Percentiles rank a stretch among this genome's conserved stretches.
These are phyloP conservation scores for Gonatopus flavifemur DNA, from an alignment of 1,140 invertebrate genomes.

Conservation along the genomic window DNA sequence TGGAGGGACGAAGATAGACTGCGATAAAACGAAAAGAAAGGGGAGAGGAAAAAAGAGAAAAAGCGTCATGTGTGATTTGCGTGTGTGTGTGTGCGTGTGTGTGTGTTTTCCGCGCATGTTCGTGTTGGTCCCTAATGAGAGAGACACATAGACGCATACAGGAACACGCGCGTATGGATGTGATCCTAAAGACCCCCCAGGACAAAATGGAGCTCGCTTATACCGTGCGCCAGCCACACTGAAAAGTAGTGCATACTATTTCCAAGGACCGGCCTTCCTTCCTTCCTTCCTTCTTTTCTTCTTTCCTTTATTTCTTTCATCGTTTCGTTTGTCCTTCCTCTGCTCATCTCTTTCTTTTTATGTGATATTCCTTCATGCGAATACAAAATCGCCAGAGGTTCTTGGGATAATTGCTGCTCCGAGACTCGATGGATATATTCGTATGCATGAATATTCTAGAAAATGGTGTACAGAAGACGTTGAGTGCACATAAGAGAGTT, in stretches of 20 bases:
- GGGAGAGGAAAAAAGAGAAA: constrained; percentile 17
- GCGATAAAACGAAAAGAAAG: too few species aligned
- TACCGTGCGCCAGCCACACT: constrained; percentile 46
- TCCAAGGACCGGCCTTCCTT: constrained; percentile 20
- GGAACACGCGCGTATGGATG: too few species aligned
- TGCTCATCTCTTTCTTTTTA: neutral
- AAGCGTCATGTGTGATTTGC: too few species aligned
- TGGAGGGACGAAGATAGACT: constrained; percentile 30
- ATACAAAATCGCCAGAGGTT: constrained; percentile 38
- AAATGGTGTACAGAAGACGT: too few species aligned
- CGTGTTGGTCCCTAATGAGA: too few species aligned
- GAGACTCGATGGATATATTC: neutral
- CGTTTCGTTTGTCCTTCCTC: neutral
- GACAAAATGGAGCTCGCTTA: constrained; percentile 56
- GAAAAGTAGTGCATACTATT: constrained; percentile 52
- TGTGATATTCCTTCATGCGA: constrained; percentile 32
- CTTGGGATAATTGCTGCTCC: constrained; percentile 40
- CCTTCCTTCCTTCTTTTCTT: constrained; percentile 5
- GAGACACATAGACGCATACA: too few species aligned
- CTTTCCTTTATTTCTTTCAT: neutral
- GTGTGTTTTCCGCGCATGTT: too few species aligned
- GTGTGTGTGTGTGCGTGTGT: too few species aligned
- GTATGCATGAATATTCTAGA: too few species aligned
- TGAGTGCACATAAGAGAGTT: too few species aligned
- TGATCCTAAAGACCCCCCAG: constrained; percentile 52